Evolutionary conservation across 2,888 invertebrate species (phyloP).

Genomic region (Ormia ochracea): DNA sequence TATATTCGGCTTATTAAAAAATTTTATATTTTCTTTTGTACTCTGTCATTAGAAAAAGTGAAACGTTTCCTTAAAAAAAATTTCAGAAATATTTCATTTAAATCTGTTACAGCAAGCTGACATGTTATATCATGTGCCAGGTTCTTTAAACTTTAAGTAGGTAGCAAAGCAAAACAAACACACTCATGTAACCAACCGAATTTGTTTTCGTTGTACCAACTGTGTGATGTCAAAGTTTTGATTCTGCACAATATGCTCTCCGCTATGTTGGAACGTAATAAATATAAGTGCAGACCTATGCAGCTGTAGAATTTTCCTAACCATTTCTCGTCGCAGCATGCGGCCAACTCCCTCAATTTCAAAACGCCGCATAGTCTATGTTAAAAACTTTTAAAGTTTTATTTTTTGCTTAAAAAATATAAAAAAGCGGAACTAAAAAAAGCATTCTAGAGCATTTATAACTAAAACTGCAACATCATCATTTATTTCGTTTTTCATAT

Average conservation of each 20-base stretch:
- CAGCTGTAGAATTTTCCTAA: neutral
- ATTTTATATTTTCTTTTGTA: neutral
- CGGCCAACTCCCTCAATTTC: neutral
- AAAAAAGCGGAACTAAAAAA: neutral
- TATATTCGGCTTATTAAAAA: too few species aligned
- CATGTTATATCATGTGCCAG: slow-evolving; percentile 30
- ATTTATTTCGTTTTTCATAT: slow-evolving; percentile 21
- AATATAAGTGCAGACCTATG: neutral
- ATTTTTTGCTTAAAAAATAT: too few species aligned
- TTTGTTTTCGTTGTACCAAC: slow-evolving; percentile 30
- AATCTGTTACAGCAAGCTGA: neutral
- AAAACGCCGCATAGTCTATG: neutral
- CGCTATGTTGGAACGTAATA: neutral
- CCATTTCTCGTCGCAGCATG: slow-evolving; percentile 30
- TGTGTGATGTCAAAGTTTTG: slow-evolving; percentile 48
- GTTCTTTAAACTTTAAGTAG: slow-evolving; percentile 44
- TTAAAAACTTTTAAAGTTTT: neutral
- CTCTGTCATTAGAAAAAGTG: neutral
- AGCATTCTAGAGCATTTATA: slow-evolving; percentile 3
- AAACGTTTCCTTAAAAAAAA: neutral
- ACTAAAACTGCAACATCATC: slow-evolving; percentile 51
- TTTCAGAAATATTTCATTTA: neutral
- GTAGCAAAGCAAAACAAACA: slow-evolving; percentile 4
- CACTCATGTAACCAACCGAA: neutral
- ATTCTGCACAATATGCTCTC: slow-evolving; percentile 19